Evolutionary conservation across 2,797 vertebrate genomes (phyloP).

Genomic region (Anomalospiza imberbis): DNA sequence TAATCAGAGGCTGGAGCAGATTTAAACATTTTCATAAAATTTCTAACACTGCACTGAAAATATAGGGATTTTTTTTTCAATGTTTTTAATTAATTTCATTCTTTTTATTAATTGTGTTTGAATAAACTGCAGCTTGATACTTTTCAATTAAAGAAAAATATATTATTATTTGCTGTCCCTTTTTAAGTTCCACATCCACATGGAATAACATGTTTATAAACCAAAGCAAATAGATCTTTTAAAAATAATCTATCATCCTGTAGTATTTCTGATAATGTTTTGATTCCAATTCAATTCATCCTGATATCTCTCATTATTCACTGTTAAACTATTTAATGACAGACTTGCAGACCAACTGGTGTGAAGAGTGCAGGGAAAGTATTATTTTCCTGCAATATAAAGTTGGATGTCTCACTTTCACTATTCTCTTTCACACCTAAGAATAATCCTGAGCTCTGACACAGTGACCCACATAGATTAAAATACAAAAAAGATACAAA

Average conservation of each 20-base stretch:
- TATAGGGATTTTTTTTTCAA: neutral
- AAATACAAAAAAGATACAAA: neutral
- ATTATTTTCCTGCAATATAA: constrained; percentile 72
- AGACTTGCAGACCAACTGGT: constrained; percentile 60
- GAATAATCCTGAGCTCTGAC: constrained; percentile 76
- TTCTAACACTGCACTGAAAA: neutral
- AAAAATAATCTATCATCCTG: constrained; percentile 7
- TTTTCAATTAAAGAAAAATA: neutral
- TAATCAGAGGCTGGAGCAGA: neutral
- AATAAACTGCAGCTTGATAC: neutral
- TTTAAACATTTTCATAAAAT: neutral
- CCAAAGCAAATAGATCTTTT: constrained; percentile 3
- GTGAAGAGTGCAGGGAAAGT: constrained; percentile 70
- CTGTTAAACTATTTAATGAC: constrained; percentile 70
- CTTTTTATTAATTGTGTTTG: neutral
- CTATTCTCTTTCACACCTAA: constrained; percentile 72
- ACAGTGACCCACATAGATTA: constrained; percentile 59
- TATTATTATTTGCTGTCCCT: neutral
- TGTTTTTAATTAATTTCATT: neutral
- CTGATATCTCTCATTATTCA: constrained; percentile 71
- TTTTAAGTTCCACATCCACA: neutral
- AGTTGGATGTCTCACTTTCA: constrained; percentile 67
- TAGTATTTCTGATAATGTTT: neutral
- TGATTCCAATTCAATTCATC: constrained; percentile 21
- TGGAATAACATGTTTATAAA: constrained; percentile 34